Evolutionary conservation across 2,888 invertebrate genomes (phyloP), one percentile per base, ranked within the genome.

Genomic region (Mimas tiliae): DNA sequence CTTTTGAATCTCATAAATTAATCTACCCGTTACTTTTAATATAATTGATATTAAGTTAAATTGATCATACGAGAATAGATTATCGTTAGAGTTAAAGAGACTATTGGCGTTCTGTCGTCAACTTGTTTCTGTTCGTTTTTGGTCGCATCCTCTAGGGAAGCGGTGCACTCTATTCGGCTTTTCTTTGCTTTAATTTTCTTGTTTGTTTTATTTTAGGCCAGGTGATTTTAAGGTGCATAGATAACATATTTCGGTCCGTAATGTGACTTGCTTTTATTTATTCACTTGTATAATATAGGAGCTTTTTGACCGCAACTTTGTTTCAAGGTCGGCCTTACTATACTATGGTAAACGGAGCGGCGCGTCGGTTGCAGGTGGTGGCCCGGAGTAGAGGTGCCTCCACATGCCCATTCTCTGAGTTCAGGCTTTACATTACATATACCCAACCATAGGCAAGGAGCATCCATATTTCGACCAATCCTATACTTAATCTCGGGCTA

Each of bases 31-130:
- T 19, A 6, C 42, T 19, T 42, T 21, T 16, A 58, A 21, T 12
- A 12, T 42, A 11, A 21, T 42, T 12, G 12, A 19, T 12, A 58
- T 58, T 19, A 19, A 8, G 1, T 19, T 42, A 58, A 58, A 21
- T 7, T 11, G 11, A 19, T 19, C 16, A 11, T 53, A 21, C 34
- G 7, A 8, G 38, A 64, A 65, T 48, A 47, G 48, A 65, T 11
- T 27, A 47, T 48, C 47, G 55, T 12, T 21, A n/a, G 63, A 77
- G 79, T 88, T 89, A 88, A 88, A 89, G 83, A 76, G 81, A 78
- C 83, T 83, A 86, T 86, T 86, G 89, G 88, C 88, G 86, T 84
- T 81, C 83, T 84, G 85, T 87, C 85, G 80, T 81, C 82, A 76
- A 70, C 67, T 66, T 67, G n/a, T 77, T 78, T 85, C 81, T 86